Evolutionary conservation across 2,797 vertebrate species (phyloP).

Genomic region (Simalia tracyae): DNA sequence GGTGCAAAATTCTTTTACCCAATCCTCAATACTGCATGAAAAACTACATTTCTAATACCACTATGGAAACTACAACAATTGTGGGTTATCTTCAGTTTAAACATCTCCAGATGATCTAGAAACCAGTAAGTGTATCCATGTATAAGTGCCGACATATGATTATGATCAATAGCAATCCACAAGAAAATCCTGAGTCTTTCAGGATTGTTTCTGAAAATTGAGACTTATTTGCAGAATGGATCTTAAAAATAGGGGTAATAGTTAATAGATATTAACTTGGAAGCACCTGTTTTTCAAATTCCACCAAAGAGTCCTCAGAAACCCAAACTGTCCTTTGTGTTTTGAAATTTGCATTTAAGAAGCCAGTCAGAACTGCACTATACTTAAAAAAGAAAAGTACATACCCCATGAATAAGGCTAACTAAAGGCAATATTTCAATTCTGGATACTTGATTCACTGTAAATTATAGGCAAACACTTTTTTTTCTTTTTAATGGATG

Average conservation of each 20-base stretch:
- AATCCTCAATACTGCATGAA: background rate
- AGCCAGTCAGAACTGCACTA: background rate
- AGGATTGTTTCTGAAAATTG: background rate
- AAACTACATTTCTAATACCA: background rate
- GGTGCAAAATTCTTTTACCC: background rate
- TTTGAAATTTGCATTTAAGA: background rate
- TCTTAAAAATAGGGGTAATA: background rate
- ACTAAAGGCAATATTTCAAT: slow-evolving; percentile 22
- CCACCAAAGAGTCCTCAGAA: background rate
- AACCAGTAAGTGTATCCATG: background rate
- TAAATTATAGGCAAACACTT: slow-evolving; percentile 33
- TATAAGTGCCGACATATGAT: background rate
- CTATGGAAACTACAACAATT: background rate
- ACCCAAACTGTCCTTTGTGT: background rate
- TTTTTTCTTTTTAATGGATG: slow-evolving; percentile 50
- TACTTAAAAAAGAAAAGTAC: background rate
- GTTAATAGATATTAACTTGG: background rate
- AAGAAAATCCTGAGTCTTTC: background rate
- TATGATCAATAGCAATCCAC: background rate
- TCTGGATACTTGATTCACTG: slow-evolving; percentile 34
- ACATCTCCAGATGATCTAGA: background rate
- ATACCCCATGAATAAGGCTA: background rate
- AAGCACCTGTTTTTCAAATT: background rate
- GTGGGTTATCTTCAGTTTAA: background rate
- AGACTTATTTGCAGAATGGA: background rate